Evolutionary conservation across 2,888 invertebrate genomes (phyloP).

Genomic region (Pogonocherus hispidulus): DNA sequence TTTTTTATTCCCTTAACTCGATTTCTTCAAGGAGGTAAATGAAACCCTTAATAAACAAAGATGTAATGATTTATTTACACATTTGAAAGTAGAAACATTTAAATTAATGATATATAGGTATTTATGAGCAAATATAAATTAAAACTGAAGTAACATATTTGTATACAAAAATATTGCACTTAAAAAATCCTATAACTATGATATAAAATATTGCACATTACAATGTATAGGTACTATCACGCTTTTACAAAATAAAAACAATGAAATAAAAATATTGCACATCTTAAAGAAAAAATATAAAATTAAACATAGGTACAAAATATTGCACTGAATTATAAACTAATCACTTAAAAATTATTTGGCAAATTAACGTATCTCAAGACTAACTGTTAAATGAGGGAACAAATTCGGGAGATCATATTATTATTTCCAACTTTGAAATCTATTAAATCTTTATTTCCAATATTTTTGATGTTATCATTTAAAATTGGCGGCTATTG

Average conservation of each 20-base stretch:
- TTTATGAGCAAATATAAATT: slow-evolving; percentile 23
- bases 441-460: too few species aligned
- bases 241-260: not conserved
- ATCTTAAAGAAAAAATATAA: slow-evolving; percentile 20
- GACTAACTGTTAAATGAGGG: too few species aligned
- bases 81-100: slow-evolving; percentile 6
- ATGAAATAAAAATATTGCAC: slow-evolving; percentile 36
- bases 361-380: slow-evolving; percentile 45
- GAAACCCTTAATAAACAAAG: not conserved
- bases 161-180: slow-evolving; percentile 48
- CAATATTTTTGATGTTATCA: too few species aligned
- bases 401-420: not conserved
- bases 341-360: slow-evolving; percentile 37
- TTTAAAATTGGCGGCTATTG: too few species aligned
- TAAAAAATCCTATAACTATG: slow-evolving; percentile 2
- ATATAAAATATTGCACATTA: slow-evolving; percentile 48
- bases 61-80: not conserved
- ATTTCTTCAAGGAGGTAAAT: too few species aligned
- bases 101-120: slow-evolving; percentile 6
- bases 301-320: slow-evolving; percentile 30
- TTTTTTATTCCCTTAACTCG: too few species aligned
- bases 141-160: slow-evolving; percentile 11
- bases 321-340: slow-evolving; percentile 37
- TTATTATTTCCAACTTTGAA: slow-evolving; percentile 6
- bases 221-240: slow-evolving; percentile 32